phyloP scores from a whole-genome alignment of 2,113 vertebrate genomes.

The Tautogolabrus adspersus region DNA sequence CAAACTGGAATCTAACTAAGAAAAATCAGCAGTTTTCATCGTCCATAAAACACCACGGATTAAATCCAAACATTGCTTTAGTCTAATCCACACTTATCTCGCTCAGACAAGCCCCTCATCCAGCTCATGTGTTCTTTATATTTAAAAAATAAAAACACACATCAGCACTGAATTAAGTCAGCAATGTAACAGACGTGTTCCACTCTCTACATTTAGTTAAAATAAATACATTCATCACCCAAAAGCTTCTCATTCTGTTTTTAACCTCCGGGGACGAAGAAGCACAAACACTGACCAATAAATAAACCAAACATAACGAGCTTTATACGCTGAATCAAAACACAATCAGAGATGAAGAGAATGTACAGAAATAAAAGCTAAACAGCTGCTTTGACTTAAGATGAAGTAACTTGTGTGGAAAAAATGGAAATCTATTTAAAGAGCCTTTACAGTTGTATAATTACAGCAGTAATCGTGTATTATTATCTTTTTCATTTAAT shows the following conservation, averaged over 20 bases:
- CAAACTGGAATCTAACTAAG: slow-evolving; percentile 32
- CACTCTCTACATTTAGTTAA: background rate
- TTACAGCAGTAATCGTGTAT: too few species aligned
- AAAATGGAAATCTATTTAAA: too few species aligned
- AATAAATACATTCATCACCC: background rate
- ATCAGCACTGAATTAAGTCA: slow-evolving; percentile 10
- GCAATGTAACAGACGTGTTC: background rate
- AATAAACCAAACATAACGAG: background rate
- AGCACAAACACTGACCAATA: background rate
- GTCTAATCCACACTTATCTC: slow-evolving; percentile 66
- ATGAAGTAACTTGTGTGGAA: too few species aligned
- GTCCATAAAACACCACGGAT: slow-evolving; percentile 61
- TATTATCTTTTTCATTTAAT: too few species aligned
- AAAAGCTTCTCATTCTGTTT: background rate
- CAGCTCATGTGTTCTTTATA: background rate
- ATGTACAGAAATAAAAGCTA: too few species aligned
- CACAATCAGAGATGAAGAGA: too few species aligned
- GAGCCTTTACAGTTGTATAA: too few species aligned
- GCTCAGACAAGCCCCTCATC: slow-evolving; percentile 46
- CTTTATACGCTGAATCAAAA: too few species aligned
- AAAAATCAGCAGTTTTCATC: slow-evolving; percentile 37
- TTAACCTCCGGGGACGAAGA: background rate
- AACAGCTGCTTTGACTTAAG: too few species aligned
- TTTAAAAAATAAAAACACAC: slow-evolving; percentile 3
- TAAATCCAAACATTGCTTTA: slow-evolving; percentile 62